A percentile compares a stretch with the other conserved stretches of the same genome.
phyloP scores from a whole-genome alignment of 2,797 vertebrate species.

The Girardinus metallicus region DNA sequence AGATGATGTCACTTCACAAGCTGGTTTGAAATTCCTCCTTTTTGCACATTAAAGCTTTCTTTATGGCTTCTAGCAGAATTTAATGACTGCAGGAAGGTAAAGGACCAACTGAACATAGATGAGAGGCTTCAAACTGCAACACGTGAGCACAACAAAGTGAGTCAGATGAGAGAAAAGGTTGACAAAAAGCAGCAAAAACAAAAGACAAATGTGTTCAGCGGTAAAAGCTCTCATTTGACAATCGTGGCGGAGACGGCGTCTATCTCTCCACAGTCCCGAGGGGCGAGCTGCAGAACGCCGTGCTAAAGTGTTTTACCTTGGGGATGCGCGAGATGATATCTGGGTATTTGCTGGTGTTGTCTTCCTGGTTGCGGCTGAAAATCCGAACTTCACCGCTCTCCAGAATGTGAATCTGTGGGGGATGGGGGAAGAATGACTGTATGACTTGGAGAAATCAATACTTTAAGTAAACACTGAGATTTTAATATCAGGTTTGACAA shows the following conservation, averaged over 20 bases:
- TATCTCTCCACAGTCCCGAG: constrained; percentile 4
- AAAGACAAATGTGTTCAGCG: constrained; percentile 40
- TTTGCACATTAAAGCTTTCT: neutral
- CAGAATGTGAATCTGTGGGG: constrained; percentile 87
- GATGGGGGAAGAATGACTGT: neutral
- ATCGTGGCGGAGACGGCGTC: constrained; percentile 17
- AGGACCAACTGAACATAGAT: constrained; percentile 18
- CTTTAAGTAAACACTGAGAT: neutral
- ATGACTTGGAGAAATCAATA: neutral
- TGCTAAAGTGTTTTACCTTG: constrained; percentile 78
- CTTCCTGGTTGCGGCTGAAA: constrained; percentile 93
- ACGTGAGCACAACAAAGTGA: constrained; percentile 8
- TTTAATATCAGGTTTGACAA: neutral
- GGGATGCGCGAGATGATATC: constrained; percentile 89
- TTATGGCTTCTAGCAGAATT: neutral
- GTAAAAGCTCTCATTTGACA: constrained; percentile 49
- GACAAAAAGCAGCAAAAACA: constrained; percentile 19
- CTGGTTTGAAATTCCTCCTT: constrained; percentile 10
- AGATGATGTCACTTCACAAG: constrained; percentile 1
- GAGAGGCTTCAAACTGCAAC: constrained; percentile 16
- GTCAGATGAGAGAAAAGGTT: constrained; percentile 22
- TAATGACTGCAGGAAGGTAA: constrained; percentile 12
- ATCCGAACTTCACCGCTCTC: constrained; percentile 87
- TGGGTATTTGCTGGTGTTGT: constrained; percentile 91
- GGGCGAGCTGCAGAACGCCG: constrained; percentile 30